Evolutionary conservation across 1,140 invertebrate species (phyloP).

Genomic region (Goniozus legneri): DNA sequence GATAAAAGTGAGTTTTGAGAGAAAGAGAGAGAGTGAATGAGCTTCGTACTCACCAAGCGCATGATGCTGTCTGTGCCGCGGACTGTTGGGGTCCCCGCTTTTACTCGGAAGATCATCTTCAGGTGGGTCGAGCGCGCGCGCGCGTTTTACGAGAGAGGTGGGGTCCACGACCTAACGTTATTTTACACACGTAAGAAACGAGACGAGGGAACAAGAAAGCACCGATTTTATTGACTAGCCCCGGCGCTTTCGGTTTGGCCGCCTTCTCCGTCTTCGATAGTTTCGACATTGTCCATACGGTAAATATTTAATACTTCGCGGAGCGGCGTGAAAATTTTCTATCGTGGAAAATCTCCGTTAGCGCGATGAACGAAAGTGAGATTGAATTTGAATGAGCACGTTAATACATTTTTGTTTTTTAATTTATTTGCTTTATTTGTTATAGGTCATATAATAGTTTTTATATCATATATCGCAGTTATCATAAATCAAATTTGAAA

Average conservation of each 20-base stretch:
- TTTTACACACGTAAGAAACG: constrained; percentile 8
- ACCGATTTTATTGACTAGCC: not conserved
- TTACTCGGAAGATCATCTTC: constrained; percentile 37
- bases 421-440: constrained; percentile 48
- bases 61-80: constrained; percentile 37
- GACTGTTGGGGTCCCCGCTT: constrained; percentile 29
- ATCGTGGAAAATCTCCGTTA: too few species aligned
- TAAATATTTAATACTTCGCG: too few species aligned
- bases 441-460: constrained; percentile 49
- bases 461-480: constrained; percentile 47
- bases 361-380: not conserved
- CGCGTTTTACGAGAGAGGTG: constrained; percentile 22
- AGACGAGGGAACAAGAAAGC: not conserved
- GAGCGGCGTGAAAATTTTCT: too few species aligned
- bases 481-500: constrained; percentile 50
- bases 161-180: constrained; percentile 18
- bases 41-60: constrained; percentile 42
- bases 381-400: not conserved
- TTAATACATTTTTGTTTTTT: constrained; percentile 18
- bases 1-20: not conserved
- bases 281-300: too few species aligned
- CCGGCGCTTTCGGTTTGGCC: not conserved
- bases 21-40: not conserved
- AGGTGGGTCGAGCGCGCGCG: constrained; percentile 10
- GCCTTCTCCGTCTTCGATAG: not conserved